phyloP scores from a whole-genome alignment of 2,888 invertebrate genomes.

The Odontocolon sp. region DNA sequence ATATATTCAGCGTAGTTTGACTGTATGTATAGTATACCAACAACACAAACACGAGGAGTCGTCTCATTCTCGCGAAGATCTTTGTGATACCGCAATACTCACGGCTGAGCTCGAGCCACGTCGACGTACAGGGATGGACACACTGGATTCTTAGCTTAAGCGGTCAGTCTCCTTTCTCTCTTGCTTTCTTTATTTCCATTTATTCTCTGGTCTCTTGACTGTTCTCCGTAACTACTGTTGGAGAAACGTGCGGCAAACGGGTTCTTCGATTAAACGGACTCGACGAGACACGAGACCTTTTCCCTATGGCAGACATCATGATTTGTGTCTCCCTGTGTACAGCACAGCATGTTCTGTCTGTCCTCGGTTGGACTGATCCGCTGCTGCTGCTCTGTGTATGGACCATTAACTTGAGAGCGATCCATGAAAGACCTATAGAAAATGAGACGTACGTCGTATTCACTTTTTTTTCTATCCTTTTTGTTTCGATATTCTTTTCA shows the following conservation, averaged over 20 bases:
- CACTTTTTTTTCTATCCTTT: neutral
- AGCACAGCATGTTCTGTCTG: conserved; percentile 21
- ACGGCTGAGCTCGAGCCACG: neutral
- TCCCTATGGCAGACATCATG: conserved; percentile 39
- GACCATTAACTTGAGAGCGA: conserved; percentile 33
- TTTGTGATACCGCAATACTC: conserved; percentile 38
- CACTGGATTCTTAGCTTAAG: conserved; percentile 9
- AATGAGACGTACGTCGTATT: neutral
- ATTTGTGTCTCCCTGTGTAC: conserved; percentile 37
- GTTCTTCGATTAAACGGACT: conserved; percentile 41
- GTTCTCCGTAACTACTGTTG: conserved; percentile 22
- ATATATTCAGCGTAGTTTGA: conserved; percentile 1
- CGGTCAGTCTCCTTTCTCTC: neutral
- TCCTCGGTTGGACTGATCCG: conserved; percentile 19
- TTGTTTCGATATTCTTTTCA: neutral
- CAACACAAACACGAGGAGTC: conserved; percentile 3
- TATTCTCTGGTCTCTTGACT: neutral
- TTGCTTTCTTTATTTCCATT: conserved; percentile 20
- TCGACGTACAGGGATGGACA: conserved; percentile 14
- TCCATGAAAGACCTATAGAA: conserved; percentile 12
- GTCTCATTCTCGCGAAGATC: conserved; percentile 33
- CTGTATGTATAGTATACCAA: neutral
- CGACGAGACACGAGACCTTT: conserved; percentile 34
- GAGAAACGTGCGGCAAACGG: conserved; percentile 29
- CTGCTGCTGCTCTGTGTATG: conserved; percentile 17